Evolutionary conservation across 2,797 vertebrate species (phyloP).

Genomic region (Corythornis leucogaster): DNA sequence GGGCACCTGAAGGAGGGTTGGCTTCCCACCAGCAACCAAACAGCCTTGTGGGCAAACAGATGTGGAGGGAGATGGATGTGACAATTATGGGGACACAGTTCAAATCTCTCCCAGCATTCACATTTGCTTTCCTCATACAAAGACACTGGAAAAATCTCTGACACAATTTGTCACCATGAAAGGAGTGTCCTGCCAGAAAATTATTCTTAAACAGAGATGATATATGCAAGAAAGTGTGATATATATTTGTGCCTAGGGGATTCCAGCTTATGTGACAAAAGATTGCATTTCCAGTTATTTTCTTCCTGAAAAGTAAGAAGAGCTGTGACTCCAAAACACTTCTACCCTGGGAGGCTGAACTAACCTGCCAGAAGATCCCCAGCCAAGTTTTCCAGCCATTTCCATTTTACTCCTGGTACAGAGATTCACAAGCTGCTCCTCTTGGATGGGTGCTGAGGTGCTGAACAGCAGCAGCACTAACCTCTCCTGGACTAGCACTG

Average conservation of each 20-base stretch:
- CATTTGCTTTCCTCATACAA: background rate
- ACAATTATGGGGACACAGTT: background rate
- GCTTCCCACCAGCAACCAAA: background rate
- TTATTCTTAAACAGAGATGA: conserved; percentile 8
- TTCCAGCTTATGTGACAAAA: background rate
- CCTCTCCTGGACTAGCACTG: background rate
- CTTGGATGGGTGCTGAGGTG: background rate
- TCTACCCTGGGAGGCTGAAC: background rate
- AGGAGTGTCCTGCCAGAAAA: background rate
- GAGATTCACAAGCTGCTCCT: background rate
- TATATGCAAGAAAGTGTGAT: background rate
- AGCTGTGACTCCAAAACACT: background rate
- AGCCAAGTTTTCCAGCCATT: background rate
- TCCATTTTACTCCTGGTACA: background rate
- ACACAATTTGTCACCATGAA: background rate
- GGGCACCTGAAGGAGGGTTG: background rate
- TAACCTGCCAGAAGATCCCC: background rate
- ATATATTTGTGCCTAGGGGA: background rate
- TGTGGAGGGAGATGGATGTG: fast-evolving
- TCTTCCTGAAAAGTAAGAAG: background rate
- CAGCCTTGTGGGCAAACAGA: background rate
- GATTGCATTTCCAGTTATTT: background rate
- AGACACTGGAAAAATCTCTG: background rate
- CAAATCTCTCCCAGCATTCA: background rate
- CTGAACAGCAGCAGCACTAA: background rate